Evolutionary conservation across 2,888 invertebrate genomes (phyloP).

Genomic region (Drosophila macrothrix): DNA sequence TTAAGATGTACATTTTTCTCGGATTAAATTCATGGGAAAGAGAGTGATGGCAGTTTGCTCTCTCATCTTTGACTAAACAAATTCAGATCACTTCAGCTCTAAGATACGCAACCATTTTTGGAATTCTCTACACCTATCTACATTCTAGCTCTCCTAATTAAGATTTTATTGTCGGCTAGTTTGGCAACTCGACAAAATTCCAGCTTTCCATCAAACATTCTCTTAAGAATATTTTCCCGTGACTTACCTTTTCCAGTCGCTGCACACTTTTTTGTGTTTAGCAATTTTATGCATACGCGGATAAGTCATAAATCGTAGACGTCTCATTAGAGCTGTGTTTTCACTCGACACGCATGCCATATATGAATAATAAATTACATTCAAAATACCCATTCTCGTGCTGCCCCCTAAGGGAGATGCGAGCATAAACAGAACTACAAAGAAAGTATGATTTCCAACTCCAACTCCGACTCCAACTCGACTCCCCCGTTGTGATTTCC

Average conservation of each 20-base stretch:
- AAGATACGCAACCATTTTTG: background rate
- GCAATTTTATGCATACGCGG: background rate
- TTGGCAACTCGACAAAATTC: background rate
- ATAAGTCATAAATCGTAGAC: slow-evolving; percentile 20
- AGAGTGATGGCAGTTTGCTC: no score
- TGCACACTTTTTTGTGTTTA: background rate
- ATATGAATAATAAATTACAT: slow-evolving; percentile 36
- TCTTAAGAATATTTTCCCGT: background rate
- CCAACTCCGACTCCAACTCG: background rate
- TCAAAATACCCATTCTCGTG: slow-evolving; percentile 16
- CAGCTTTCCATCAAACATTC: background rate
- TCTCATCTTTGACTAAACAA: background rate
- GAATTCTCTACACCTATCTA: background rate
- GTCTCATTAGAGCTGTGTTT: slow-evolving; percentile 25
- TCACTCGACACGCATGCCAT: slow-evolving; percentile 22
- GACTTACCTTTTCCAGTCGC: background rate
- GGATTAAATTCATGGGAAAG: background rate
- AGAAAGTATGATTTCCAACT: slow-evolving; percentile 38
- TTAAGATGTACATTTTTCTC: background rate
- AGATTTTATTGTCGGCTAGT: background rate
- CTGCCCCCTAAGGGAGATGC: slow-evolving; percentile 3
- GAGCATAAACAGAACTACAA: slow-evolving; percentile 43
- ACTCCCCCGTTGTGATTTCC: slow-evolving; percentile 18
- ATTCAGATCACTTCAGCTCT: background rate
- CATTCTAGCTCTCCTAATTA: background rate